Percentiles rank a stretch among this genome's conserved stretches.
These are phyloP conservation scores for Campylomormyrus tamandua DNA, from an alignment of 2,113 vertebrate species.

Conservation along the genomic window DNA sequence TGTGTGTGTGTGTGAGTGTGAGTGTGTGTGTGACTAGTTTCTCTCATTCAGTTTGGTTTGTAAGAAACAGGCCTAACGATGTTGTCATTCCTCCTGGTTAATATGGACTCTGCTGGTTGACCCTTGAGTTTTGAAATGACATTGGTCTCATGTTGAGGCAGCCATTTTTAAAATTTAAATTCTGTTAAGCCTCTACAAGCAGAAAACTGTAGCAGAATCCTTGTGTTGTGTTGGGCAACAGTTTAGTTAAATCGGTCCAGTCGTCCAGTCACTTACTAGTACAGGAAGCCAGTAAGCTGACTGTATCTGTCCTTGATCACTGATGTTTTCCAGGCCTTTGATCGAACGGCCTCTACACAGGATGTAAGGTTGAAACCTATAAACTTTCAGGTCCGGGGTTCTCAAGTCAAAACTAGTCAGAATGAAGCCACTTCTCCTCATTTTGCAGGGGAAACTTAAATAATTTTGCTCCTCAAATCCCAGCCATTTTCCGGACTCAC, in stretches of 20 bases:
- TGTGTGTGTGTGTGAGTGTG: neutral
- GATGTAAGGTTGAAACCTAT: neutral
- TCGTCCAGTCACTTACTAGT: neutral
- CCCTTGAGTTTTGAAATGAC: neutral
- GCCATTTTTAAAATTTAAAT: neutral
- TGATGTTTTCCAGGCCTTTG: neutral
- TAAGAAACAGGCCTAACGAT: neutral
- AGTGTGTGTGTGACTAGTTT: neutral
- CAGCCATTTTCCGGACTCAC: neutral
- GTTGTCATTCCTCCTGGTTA: neutral
- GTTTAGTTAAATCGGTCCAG: neutral
- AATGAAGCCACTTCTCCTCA: neutral
- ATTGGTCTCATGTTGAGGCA: neutral
- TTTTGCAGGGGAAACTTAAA: neutral
- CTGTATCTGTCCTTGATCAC: neutral
- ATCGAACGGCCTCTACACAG: neutral
- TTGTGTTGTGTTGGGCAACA: neutral
- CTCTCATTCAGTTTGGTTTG: neutral
- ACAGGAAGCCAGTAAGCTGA: neutral
- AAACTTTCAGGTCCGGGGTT: neutral
- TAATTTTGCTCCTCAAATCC: neutral
- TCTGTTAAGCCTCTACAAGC: neutral
- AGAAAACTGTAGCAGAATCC: neutral
- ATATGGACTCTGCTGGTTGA: neutral
- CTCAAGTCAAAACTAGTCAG: neutral